Evolutionary conservation across 2,797 vertebrate genomes (phyloP), one percentile per base, ranked within the genome.

Genomic region (Sebastes oblongus): DNA sequence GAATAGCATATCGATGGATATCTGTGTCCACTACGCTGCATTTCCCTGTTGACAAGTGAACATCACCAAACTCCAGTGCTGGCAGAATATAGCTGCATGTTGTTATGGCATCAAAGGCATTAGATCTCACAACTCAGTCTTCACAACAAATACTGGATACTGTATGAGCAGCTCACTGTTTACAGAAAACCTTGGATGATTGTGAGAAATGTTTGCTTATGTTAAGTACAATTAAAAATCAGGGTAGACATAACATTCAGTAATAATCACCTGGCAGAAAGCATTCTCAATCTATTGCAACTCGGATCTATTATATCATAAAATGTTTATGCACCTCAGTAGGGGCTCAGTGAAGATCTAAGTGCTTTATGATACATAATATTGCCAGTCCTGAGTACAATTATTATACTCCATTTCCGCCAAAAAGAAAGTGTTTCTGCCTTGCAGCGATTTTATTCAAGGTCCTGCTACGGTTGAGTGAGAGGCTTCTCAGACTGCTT

Each of bases 1-100:
- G 77, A 83, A 84, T 75, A 56, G 64, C 54, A 85, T 91, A 86
- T 88, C 75, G 89, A 93, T 87, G 30, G 54, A 84, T 82, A 83
- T 83, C 85, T 75, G 74, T 58, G 82, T 88, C 83, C 80, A 54
- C 68, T 76, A 66, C 76, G 66, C 81, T 88, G 62, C 29, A 68
- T 74, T 82, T 88, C 67, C 67, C 81, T 76, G 52, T 85, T 81
- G 80, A 85, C 83, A 76, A 86, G 73, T 77, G 78, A 86, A 80
- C 77, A 92, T 79, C 77, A 66, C 27, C 54, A 66, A 66, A 14
- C 76, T 61, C 10, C 14, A 4, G 34, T 32, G 36, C 71, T 32
- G n/a, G 72, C 80, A 82, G 29, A 72, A 58, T 72, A 62, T 27
- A 56, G 22, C 14, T 22, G 65, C 1, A 3, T 69, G 18, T 78